phyloP scores from a whole-genome alignment of 2,888 invertebrate genomes.

The Drosophila koepferae region DNA sequence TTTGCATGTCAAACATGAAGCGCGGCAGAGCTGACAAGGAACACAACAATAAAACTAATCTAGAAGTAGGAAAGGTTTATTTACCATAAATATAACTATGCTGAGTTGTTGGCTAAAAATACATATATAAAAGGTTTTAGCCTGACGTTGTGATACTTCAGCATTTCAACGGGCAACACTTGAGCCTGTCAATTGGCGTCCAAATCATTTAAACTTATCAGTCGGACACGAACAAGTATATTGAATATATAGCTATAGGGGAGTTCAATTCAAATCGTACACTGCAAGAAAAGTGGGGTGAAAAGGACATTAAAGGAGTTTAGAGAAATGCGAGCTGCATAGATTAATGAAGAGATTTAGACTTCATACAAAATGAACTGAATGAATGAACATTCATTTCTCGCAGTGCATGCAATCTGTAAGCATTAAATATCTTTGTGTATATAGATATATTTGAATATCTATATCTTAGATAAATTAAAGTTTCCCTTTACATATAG shows the following conservation, averaged over 20 bases:
- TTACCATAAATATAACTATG: neutral
- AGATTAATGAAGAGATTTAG: too few relatives aligned
- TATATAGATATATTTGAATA: neutral
- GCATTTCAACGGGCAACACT: constrained; percentile 9
- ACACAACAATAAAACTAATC: neutral
- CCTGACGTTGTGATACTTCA: constrained; percentile 10
- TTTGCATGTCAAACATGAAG: constrained; percentile 32
- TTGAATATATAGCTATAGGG: too few relatives aligned
- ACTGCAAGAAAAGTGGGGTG: neutral
- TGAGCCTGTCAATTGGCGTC: constrained; percentile 16
- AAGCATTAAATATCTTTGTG: too few relatives aligned
- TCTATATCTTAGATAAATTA: neutral
- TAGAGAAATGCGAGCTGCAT: too few relatives aligned
- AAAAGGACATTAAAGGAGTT: too few relatives aligned
- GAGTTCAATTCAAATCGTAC: neutral
- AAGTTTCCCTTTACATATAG: neutral
- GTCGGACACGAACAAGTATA: neutral
- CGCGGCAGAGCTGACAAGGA: neutral
- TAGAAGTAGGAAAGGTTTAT: neutral
- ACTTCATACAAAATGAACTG: neutral
- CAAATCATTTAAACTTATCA: constrained; percentile 24
- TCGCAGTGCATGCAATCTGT: neutral
- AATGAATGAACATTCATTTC: neutral
- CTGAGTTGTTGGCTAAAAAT: neutral
- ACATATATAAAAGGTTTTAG: neutral